Percentiles rank a stretch among this genome's conserved stretches.
Evolutionary conservation across 1,140 invertebrate species (phyloP).

Genomic region (Euwallacea fornicatus): DNA sequence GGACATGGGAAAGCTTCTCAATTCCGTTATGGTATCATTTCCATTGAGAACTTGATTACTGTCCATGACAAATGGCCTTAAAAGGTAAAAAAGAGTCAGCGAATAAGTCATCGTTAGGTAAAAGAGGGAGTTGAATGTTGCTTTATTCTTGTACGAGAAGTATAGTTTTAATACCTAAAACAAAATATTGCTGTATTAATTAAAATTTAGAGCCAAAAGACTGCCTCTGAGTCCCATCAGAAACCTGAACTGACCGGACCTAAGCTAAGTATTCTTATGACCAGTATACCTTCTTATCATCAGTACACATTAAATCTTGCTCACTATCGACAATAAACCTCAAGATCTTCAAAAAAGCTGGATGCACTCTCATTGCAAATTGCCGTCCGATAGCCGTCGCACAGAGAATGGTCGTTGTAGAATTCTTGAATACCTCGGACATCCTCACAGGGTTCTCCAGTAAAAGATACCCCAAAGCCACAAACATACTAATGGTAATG

Average conservation of each 20-base stretch:
- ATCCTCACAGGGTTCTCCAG: neutral
- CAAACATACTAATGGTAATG: neutral
- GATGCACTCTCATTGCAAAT: conserved; percentile 1
- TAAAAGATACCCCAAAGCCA: neutral
- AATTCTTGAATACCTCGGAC: conserved; percentile 1
- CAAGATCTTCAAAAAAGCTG: conserved; percentile 1
- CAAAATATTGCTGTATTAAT: neutral
- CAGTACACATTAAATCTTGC: neutral
- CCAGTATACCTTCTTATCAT: neutral
- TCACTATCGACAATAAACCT: conserved; percentile 2
- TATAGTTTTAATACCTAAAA: neutral
- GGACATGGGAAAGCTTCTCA: conserved; percentile 5
- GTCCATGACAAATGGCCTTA: conserved; percentile 1
- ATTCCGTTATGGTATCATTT: neutral
- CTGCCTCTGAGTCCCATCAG: too few species aligned
- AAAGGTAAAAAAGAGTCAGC: neutral
- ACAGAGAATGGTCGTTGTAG: neutral
- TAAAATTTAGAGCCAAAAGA: too few species aligned
- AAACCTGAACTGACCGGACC: too few species aligned
- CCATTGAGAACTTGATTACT: neutral
- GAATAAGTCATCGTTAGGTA: neutral
- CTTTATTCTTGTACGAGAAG: neutral
- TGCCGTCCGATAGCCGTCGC: neutral
- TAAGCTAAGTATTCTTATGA: neutral
- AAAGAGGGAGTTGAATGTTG: too few species aligned